These are phyloP conservation scores for Corythornis cristatus DNA, from an alignment of 2,113 vertebrate species.

Conservation along the genomic window DNA sequence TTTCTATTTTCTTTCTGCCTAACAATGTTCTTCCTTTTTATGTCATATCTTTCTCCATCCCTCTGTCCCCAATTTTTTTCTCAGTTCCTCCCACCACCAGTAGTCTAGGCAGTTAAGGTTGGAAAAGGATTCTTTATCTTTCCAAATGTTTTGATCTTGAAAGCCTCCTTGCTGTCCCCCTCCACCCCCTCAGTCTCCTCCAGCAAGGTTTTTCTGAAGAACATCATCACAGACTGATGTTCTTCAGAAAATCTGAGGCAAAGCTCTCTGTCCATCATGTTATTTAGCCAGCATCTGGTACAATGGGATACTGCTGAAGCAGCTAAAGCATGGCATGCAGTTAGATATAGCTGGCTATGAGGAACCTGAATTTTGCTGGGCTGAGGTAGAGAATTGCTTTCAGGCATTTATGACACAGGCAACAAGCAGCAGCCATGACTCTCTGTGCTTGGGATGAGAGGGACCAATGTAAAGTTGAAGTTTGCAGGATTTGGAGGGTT, in stretches of 20 bases:
- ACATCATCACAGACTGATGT: neutral
- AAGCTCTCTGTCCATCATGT: neutral
- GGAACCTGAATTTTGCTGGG: neutral
- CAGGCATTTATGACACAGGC: neutral
- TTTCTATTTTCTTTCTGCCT: neutral
- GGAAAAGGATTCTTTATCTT: neutral
- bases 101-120: slow-evolving; percentile 7
- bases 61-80: neutral
- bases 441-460: neutral
- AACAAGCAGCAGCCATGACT: neutral
- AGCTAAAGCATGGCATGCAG: neutral
- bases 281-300: neutral
- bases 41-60: neutral
- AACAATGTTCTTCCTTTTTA: neutral
- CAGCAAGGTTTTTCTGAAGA: neutral
- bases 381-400: neutral
- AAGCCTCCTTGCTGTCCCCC: neutral
- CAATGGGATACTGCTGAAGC: neutral
- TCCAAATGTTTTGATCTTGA: neutral
- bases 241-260: neutral
- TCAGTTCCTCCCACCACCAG: neutral
- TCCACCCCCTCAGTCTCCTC: neutral
- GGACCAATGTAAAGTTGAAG: neutral
- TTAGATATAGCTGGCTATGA: neutral
- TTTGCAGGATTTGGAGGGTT: neutral